Base-by-base conservation (phyloP, 2,797 vertebrate species). In the Arnoldichthys spilopterus region DNA sequence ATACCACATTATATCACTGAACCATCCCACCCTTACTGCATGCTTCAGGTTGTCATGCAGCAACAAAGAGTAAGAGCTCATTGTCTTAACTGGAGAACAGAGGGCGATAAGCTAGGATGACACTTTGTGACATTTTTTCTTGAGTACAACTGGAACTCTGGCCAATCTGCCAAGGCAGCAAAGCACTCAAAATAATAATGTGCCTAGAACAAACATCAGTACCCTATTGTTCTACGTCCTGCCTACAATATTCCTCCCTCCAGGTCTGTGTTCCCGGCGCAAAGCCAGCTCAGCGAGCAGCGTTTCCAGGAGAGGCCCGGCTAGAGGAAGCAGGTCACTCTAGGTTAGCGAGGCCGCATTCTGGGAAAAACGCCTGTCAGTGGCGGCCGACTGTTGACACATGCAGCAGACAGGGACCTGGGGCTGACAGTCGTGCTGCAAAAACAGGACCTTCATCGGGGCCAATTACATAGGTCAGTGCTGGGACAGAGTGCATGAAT, bases 301-400 rank as follows among this genome's bases (percentile, higher is more conserved):
- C 69, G 78, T 76, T 75, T 81, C 79, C 83, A 78, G 68, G 43
- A 82, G 71, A 77, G 72, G 64, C 67, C 62, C 56, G 32, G 61
- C 66, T 69, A 74, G 79, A 82, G 69, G 71, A 81, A 79, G 75
- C 66, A 30, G 85, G 85, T 86, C 86, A 86, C 72, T 79, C 62
- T 76, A 82, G 83, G 86, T 84, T 81, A 86, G 72, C 69, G 47
- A 67, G 81, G 47, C 66, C 56, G 72, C 59, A 82, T 83, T 85
- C 81, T 71, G 71, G 58, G 78, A 80, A 82, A 74, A 72, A 64
- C 24, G 53, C 37, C 53, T 61, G 54, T 77, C 64, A 58, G 54
- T 54, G 70, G 68, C 22, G 32, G 40, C 26, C 53, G 37, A 37
- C 22, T 79, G 51, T 80, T 79, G 79, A 78, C 74, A 80, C 68